Base-by-base conservation (phyloP, 2,888 invertebrate genomes). In the Allophyes oxyacanthae region DNA sequence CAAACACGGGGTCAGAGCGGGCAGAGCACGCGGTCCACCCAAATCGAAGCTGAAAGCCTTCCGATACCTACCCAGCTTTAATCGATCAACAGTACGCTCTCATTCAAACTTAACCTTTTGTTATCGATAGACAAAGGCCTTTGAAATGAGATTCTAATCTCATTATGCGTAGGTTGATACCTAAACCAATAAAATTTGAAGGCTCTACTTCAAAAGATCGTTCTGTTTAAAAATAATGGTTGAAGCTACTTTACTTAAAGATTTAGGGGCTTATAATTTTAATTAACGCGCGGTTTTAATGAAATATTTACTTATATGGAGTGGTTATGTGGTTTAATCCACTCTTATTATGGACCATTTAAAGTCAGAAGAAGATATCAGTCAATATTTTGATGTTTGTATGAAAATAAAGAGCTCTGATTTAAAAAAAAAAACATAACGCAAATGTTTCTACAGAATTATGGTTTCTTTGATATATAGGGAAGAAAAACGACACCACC, bases 31-130 rank as follows among this genome's bases (percentile, higher is more conserved):
- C 43, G 46, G 57, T 41, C 34, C 45, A 56, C 54, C 50, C 51
- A 32, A 68, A 66, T 64, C 37, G 38, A 59, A 63, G n/a, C n/a
- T n/a, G n/a, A n/a, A n/a, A n/a, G 54, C 56, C 58, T 63, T 66
- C 44, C 53, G 58, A 69, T 65, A 44, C 51, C 33, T 37, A 11
- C 41, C 4, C 4, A n/a, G n/a, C 50, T 56, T 48, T 58, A 75
- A 75, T 73, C 78, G 65, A 77, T 77, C 68, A 77, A 58, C 59
- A 55, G 59, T 59, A 63, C 28, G 58, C 63, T 64, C 51, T 64
- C 67, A 75, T 71, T 77, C 64, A 71, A 71, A 73, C 68, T 73
- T 71, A 58, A 54, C 65, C 61, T 66, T 70, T 77, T 76, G 78
- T 77, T 66, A 66, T 75, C 64, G 44, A 64, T 62, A 66, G 62